Base-by-base conservation (phyloP, 2,113 vertebrate species). In the Tachysurus fulvidraco region DNA sequence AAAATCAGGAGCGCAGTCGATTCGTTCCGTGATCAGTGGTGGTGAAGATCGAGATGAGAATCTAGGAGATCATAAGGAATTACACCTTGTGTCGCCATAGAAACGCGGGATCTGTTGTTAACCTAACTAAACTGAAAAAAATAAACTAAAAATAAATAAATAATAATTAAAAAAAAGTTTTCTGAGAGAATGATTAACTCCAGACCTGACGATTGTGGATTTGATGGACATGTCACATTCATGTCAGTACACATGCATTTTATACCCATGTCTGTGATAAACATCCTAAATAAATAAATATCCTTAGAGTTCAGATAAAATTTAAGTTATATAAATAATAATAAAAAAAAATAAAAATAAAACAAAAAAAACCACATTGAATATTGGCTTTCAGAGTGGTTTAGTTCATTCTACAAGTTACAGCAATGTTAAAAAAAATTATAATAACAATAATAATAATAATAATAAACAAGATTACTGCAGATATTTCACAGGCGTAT, bases 391-490 rank as follows among this genome's bases (percentile, higher is more conserved):
- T 87, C 9, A 80, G 60, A 79, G 79, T 28, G 28, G 44, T 84
- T 71, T 54, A 60, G 77, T 77, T 44, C 67, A 10, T 84, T 65
- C 52, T 82, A 81, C 54, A 84, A 52, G 28, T 82, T 55, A 84
- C 82, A 74, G 64, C 55, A 83, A 89, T 88, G 36, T 77, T 19
- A 5, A 88, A 88, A 86, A 84, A 91, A 36, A 84, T 71, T 89
- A 90, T 88, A 84, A 89, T 12, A 82, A 86, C 84, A 86, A 87
- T 83, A 88, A 89, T 85, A 89, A 28, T 41, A 86, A 78, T 36
- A 36, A 36, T 36, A 36, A 36, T 36, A 86, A 46, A 19, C 60
- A 67, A 71, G 73, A 21, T 77, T 52, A 17, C 46, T 77, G 74
- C 74, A 28, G 50, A 46, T 28, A 54, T 54, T 13, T 0, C 52